These are phyloP conservation scores for Isotomurus palustris DNA, from an alignment of 2,888 invertebrate species.

Conservation along the genomic window DNA sequence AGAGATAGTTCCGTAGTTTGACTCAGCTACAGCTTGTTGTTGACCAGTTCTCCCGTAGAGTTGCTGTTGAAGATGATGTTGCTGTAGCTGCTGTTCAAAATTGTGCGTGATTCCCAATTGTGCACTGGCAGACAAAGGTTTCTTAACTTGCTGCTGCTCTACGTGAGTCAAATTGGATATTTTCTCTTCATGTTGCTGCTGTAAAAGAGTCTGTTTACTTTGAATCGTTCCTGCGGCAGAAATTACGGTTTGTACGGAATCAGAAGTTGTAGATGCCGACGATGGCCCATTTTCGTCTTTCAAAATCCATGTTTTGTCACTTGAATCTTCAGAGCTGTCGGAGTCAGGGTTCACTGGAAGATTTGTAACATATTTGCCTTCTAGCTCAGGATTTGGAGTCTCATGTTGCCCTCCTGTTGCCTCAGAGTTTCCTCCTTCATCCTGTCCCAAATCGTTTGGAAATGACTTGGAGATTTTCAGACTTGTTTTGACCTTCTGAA, in stretches of 20 bases:
- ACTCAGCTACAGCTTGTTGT: conserved; percentile 13
- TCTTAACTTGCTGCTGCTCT: conserved; percentile 24
- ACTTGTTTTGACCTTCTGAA: conserved; percentile 74
- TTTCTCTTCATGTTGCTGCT: conserved; percentile 21
- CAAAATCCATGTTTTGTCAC: conserved; percentile 45
- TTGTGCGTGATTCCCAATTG: conserved; percentile 33
- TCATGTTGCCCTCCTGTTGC: conserved; percentile 15
- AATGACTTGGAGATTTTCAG: conserved; percentile 81
- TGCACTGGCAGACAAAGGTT: conserved; percentile 27
- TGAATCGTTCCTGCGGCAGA: conserved; percentile 26
- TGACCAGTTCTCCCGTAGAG: neutral
- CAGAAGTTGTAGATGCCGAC: conserved; percentile 31
- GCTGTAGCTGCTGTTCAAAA: conserved; percentile 30
- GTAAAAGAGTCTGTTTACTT: conserved; percentile 9
- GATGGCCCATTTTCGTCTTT: conserved; percentile 42
- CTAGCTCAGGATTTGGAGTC: conserved; percentile 51
- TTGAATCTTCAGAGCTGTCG: conserved; percentile 46
- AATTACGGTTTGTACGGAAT: conserved; percentile 34
- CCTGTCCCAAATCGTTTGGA: conserved; percentile 69
- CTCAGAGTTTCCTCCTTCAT: conserved; percentile 57
- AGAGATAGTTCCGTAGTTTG: conserved; percentile 38
- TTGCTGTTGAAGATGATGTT: conserved; percentile 6
- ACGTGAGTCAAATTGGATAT: conserved; percentile 23
- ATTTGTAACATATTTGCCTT: conserved; percentile 46
- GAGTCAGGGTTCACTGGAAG: conserved; percentile 53